phyloP scores from a whole-genome alignment of 1,140 invertebrate genomes.

The Diplogasteroides magnus region DNA sequence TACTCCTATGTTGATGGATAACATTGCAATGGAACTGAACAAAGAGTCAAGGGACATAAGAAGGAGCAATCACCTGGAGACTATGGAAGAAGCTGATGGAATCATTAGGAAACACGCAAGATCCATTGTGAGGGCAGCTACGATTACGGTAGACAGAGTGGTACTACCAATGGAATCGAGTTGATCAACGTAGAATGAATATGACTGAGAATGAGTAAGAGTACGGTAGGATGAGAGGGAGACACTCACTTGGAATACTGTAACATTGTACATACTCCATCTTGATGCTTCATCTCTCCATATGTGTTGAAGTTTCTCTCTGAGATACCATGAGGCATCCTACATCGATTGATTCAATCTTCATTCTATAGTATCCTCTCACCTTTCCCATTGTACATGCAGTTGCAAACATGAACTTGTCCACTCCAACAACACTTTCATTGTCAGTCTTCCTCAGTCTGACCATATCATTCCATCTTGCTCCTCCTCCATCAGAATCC shows the following conservation, averaged over 20 bases:
- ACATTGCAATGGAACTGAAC: conserved; percentile 30
- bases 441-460: conserved; percentile 19
- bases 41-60: too few relatives aligned
- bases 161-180: conserved; percentile 31
- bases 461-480: conserved; percentile 34
- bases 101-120: conserved; percentile 34
- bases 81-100: conserved; percentile 24
- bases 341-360: background rate
- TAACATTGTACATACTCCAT: conserved; percentile 26
- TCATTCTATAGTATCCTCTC: background rate
- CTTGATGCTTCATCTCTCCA: conserved; percentile 27
- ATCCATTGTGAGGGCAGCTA: conserved; percentile 32
- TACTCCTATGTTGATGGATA: conserved; percentile 35
- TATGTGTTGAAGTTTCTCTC: conserved; percentile 23
- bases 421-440: conserved; percentile 25
- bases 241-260: conserved; percentile 31
- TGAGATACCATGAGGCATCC: conserved; percentile 7
- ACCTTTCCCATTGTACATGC: conserved; percentile 31
- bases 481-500: conserved; percentile 28
- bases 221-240: background rate
- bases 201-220: conserved; percentile 22
- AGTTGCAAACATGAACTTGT: conserved; percentile 38
- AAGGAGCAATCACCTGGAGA: conserved; percentile 19
- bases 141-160: conserved; percentile 32
- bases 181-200: conserved; percentile 38